phyloP scores from a whole-genome alignment of 2,888 invertebrate genomes.

The Chesias legatella region DNA sequence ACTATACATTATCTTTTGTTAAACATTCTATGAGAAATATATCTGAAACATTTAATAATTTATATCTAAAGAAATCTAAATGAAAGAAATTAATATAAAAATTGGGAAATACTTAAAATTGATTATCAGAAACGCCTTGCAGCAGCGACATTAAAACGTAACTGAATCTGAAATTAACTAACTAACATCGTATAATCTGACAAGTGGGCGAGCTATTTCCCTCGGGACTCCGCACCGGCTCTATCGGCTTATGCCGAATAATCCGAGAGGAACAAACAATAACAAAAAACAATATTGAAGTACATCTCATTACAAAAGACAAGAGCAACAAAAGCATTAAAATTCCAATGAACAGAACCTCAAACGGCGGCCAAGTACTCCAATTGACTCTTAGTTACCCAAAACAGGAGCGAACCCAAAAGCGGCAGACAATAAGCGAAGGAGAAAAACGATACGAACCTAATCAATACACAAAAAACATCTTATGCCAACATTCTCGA shows the following conservation, averaged over 20 bases:
- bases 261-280: slow-evolving; percentile 3
- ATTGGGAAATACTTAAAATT: too few relatives aligned
- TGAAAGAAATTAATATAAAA: too few relatives aligned
- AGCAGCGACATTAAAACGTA: too few relatives aligned
- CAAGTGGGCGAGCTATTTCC: slow-evolving; percentile 51
- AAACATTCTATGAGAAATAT: too few relatives aligned
- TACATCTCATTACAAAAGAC: not conserved
- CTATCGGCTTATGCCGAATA: slow-evolving; percentile 16
- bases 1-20: too few relatives aligned
- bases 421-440: slow-evolving; percentile 19
- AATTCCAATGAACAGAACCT: slow-evolving; percentile 11
- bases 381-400: slow-evolving; percentile 11
- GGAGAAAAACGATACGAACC: slow-evolving; percentile 16
- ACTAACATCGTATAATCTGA: slow-evolving; percentile 35
- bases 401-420: slow-evolving; percentile 20
- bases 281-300: slow-evolving; percentile 15
- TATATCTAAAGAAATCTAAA: too few relatives aligned
- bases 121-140: too few relatives aligned
- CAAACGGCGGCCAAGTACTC: slow-evolving; percentile 7
- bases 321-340: slow-evolving; percentile 11
- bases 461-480: slow-evolving; percentile 25
- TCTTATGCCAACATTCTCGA: slow-evolving; percentile 22
- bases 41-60: too few relatives aligned
- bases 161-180: slow-evolving; percentile 36
- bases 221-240: slow-evolving; percentile 35